Evolutionary conservation across 2,113 vertebrate genomes (phyloP).

Genomic region (Callocephalon fimbriatum): DNA sequence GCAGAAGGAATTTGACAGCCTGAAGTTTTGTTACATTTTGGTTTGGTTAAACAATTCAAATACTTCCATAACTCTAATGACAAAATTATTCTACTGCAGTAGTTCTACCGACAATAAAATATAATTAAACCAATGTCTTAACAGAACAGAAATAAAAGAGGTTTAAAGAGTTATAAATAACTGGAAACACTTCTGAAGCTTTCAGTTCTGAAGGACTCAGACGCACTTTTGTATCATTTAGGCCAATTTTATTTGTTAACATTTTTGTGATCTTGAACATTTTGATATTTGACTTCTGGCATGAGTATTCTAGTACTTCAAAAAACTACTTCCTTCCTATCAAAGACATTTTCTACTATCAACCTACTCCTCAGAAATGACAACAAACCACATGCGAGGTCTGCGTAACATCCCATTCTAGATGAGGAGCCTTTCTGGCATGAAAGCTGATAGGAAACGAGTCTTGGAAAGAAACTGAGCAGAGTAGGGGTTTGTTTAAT

Average conservation of each 20-base stretch:
- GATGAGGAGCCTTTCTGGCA: not conserved
- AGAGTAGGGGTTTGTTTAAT: not conserved
- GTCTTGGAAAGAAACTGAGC: not conserved
- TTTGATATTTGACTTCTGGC: not conserved
- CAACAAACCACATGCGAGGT: not conserved
- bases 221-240: not conserved
- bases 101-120: not conserved
- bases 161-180: not conserved
- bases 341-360: not conserved
- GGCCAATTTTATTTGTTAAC: not conserved
- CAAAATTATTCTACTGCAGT: not conserved
- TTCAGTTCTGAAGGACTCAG: not conserved
- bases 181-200: not conserved
- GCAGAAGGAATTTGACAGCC: not conserved
- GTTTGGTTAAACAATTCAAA: not conserved
- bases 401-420: rapidly evolving
- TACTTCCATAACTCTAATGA: not conserved
- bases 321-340: not conserved
- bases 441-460: not conserved
- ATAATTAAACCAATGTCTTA: not conserved
- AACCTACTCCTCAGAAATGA: not conserved
- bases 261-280: not conserved
- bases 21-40: not conserved
- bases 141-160: not conserved
- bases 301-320: not conserved